Evolutionary conservation across 37 sponge, comb jelly and placozoan genomes (phyloP), one percentile per base, ranked within the genome.

Genomic region (Spongilla lacustris): DNA sequence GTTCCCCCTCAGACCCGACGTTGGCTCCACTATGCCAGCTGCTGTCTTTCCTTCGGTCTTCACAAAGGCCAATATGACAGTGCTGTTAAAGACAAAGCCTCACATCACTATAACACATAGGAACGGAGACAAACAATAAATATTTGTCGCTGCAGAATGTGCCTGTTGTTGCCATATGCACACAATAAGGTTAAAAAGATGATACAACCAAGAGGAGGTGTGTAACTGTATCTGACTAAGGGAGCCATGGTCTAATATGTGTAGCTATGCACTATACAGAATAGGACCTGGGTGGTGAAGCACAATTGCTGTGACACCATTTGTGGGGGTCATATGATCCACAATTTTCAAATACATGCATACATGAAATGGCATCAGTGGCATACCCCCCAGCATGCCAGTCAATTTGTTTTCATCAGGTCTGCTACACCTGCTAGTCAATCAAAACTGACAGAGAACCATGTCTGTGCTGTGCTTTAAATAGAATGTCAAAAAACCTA

Each of bases 1-100:
- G 58, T 17, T 14, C 58, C 12, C 58, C 1, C 14, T 17, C 1
- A 14, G 12, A 58, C 41, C 41, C 3, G 1, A 17, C 11, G 58
- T n/a, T n/a, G n/a, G n/a, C n/a, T n/a, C n/a, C n/a, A n/a, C n/a
- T n/a, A n/a, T n/a, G n/a, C n/a, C n/a, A n/a, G n/a, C n/a, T 0
- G 14, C 19, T 14, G 19, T 36, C 70, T 92, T 92, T 26, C 88
- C 88, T 25, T 87, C 87, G 2, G 81, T 87, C 78, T 87, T 92
- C 23, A 92, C 88, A 80, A 92, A 92, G 17, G 88, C 88, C 74
- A 87, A 17, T 0, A 58, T 58, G 19, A 58, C 35, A n/a, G 81
- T 81, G 49, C 92, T 92, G 58, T 35, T 33, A 30, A 17, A 28
- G 17, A 14, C 4, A 70, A 31, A 10, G 34, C 58, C 46, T 10